Conservation (phyloP, 2,888 invertebrate species). For the Caenorhabditis afra region DNA sequence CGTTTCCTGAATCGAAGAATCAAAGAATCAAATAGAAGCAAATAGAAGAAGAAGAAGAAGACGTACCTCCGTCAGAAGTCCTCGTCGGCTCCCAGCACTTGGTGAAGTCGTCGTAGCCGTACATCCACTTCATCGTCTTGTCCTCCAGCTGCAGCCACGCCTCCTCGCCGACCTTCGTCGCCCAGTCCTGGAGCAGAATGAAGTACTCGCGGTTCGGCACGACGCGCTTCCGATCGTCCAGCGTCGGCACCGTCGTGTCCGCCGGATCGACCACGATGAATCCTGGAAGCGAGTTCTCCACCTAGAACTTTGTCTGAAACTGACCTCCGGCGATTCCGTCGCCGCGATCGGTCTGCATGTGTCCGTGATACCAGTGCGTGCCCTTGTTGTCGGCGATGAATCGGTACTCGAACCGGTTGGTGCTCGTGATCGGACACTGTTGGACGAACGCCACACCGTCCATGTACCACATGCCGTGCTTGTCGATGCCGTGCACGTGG, state of each 20-base stretch:
- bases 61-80: conserved; percentile 75
- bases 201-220: conserved; percentile 71
- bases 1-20: conserved; percentile 70
- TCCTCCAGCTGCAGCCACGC: conserved; percentile 72
- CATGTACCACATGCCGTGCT: conserved; percentile 74
- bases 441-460: conserved; percentile 77
- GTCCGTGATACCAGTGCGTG: conserved; percentile 77
- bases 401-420: conserved; percentile 73
- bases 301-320: background rate
- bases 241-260: conserved; percentile 53
- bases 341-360: conserved; percentile 75
- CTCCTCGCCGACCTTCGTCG: conserved; percentile 65
- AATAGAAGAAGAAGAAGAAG: too few relatives aligned
- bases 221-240: conserved; percentile 51
- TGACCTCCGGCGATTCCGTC: conserved; percentile 76
- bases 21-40: background rate
- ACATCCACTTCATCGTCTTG: conserved; percentile 78
- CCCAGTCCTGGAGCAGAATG: conserved; percentile 77
- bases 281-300: conserved; percentile 25
- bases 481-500: conserved; percentile 78
- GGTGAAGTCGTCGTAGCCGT: conserved; percentile 72
- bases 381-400: conserved; percentile 78
- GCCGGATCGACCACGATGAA: conserved; percentile 64
- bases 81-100: conserved; percentile 77
- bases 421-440: conserved; percentile 76